Conservation (phyloP, 2,113 vertebrate genomes). For the Bolborhynchus lineola region DNA sequence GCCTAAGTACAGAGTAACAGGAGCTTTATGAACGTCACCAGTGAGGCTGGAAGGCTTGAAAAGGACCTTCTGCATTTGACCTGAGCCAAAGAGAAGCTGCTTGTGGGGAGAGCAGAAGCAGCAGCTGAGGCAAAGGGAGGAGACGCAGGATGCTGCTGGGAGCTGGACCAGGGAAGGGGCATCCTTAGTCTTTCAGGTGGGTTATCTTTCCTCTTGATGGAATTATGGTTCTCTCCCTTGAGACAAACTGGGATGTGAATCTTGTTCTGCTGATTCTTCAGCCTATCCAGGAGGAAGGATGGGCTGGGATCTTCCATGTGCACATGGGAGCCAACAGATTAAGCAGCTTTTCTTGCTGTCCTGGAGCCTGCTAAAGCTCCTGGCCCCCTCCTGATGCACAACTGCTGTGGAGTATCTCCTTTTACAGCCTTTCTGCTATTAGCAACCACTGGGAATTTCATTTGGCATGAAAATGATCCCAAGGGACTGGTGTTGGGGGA, state of each 20-base stretch:
- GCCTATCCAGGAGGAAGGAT: neutral
- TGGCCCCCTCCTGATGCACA: neutral
- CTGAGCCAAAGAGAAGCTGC: fast-evolving
- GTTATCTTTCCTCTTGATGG: neutral
- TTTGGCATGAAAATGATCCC: neutral
- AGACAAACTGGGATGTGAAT: fast-evolving
- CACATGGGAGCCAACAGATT: fast-evolving
- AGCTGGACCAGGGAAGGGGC: neutral
- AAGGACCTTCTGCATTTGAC: neutral
- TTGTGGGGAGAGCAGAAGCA: neutral
- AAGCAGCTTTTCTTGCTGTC: neutral
- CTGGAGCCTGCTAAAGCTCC: neutral
- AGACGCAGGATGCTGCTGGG: neutral
- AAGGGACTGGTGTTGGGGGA: neutral
- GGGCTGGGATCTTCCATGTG: neutral
- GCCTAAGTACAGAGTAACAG: neutral
- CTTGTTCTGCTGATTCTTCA: neutral
- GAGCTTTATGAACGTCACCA: neutral
- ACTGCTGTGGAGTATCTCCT: neutral
- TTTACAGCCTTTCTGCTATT: fast-evolving
- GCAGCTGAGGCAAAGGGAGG: fast-evolving
- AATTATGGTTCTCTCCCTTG: neutral
- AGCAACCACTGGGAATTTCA: neutral
- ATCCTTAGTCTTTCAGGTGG: neutral
- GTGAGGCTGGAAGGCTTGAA: neutral